Evolutionary conservation across 2,888 invertebrate species (phyloP), one percentile per base, ranked within the genome.

Genomic region (Xiphydria camelus): DNA sequence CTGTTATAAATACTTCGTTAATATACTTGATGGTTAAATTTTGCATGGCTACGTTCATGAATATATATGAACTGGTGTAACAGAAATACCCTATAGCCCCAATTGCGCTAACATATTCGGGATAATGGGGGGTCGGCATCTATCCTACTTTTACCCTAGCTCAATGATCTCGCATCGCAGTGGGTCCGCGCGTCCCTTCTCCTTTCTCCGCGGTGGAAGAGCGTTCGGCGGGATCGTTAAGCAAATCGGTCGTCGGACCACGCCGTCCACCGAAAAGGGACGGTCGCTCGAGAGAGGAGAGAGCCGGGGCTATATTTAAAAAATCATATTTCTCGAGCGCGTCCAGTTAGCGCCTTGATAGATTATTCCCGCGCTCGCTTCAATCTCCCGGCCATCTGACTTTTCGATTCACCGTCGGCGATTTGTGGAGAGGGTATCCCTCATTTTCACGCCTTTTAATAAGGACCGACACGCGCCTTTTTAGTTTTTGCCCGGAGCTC

Each of bases 381-480:
- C 36, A 43, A 43, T 43, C 36, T 36, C 7, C 26, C 20, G 36
- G 37, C 14, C 43, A 20, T 42, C 25, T 25, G 25, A 23, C 12
- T 25, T 36, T 37, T 21, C 26, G 18, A 19, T 32, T 41, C 43
- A 31, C 36, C 33, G 33, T 12, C 19, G 35, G 9, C 34, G 21
- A 18, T 45, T 40, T 25, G 12, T 6, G 18, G 37, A n/a, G 12
- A 12, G 38, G 20, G 10, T 15, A 23, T 38, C 37, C 53, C 45
- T 33, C n/a, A 43, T 48, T 51, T 51, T 51, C 45, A 53, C 47
- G 47, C 45, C 53, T 45, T 41, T 31, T 36, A 38, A 45, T 51
- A 43, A 51, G 26, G 14, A n/a, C 26, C 26, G 26, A 26, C 26
- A 6, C 26, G n/a, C n/a, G n/a, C n/a, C n/a, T n/a, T n/a, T n/a